phyloP scores from a whole-genome alignment of 1,140 invertebrate species.

The Hylaeus volcanicus region DNA sequence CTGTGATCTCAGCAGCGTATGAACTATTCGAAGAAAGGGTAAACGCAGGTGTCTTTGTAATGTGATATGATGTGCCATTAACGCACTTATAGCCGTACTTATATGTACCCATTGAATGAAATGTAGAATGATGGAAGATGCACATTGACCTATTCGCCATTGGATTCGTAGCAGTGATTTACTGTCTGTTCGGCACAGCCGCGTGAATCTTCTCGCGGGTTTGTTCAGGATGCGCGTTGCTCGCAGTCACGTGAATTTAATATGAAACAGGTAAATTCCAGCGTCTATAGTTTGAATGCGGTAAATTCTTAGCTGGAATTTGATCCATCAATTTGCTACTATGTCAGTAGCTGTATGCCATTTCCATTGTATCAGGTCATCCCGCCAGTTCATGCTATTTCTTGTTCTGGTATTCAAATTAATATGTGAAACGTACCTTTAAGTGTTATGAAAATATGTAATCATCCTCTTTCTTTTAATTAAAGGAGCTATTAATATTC shows the following conservation, averaged over 20 bases:
- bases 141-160: slow-evolving; percentile 69
- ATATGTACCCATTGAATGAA: slow-evolving; percentile 19
- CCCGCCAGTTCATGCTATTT: no score
- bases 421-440: no score
- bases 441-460: no score
- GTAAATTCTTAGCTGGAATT: slow-evolving; percentile 12
- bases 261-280: background rate
- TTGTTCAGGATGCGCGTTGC: slow-evolving; percentile 19
- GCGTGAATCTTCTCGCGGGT: slow-evolving; percentile 48
- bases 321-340: background rate
- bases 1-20: background rate
- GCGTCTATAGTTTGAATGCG: slow-evolving; percentile 5
- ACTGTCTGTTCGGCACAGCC: slow-evolving; percentile 46
- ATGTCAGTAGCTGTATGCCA: background rate
- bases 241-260: slow-evolving; percentile 50
- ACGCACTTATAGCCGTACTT: slow-evolving; percentile 24
- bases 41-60: slow-evolving; percentile 30
- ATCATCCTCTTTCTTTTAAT: no score
- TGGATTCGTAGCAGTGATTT: slow-evolving; percentile 63
- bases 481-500: no score
- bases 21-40: background rate
- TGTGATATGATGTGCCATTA: slow-evolving; percentile 51
- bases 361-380: no score
- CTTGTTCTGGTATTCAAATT: no score
- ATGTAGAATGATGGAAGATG: slow-evolving; percentile 60